These are phyloP conservation scores for Trichonephila inaurata DNA, from an alignment of 1,140 invertebrate genomes.

Conservation along the genomic window DNA sequence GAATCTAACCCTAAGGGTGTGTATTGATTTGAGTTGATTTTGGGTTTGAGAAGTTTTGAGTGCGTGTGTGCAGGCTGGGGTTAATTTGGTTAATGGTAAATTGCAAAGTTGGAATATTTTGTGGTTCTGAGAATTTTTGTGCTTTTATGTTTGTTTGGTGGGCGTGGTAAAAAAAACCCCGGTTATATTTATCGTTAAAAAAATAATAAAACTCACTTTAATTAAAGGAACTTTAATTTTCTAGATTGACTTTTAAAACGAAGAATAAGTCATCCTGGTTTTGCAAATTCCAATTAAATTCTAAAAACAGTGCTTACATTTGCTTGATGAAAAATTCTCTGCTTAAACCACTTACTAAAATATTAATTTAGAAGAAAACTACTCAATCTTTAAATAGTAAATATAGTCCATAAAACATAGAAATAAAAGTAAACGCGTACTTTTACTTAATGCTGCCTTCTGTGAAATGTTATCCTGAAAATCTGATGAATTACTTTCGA, in stretches of 20 bases:
- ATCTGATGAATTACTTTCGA: too few relatives aligned
- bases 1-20: background rate
- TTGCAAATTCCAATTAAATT: too few relatives aligned
- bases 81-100: slow-evolving; percentile 36
- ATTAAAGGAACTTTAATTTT: background rate
- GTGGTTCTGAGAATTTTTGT: background rate
- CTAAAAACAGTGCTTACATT: too few relatives aligned
- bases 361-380: too few relatives aligned
- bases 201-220: background rate
- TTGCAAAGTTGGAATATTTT: background rate
- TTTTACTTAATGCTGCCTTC: too few relatives aligned
- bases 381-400: too few relatives aligned
- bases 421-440: too few relatives aligned
- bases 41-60: background rate
- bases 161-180: too few relatives aligned
- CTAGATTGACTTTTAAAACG: background rate
- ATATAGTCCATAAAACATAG: too few relatives aligned
- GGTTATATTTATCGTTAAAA: background rate
- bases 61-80: background rate
- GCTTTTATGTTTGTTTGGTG: background rate
- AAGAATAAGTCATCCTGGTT: background rate
- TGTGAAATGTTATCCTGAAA: too few relatives aligned
- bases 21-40: slow-evolving; percentile 1
- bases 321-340: too few relatives aligned
- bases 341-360: too few relatives aligned